phyloP scores from a whole-genome alignment of 2,888 invertebrate genomes.

The Diabrotica balteata region DNA sequence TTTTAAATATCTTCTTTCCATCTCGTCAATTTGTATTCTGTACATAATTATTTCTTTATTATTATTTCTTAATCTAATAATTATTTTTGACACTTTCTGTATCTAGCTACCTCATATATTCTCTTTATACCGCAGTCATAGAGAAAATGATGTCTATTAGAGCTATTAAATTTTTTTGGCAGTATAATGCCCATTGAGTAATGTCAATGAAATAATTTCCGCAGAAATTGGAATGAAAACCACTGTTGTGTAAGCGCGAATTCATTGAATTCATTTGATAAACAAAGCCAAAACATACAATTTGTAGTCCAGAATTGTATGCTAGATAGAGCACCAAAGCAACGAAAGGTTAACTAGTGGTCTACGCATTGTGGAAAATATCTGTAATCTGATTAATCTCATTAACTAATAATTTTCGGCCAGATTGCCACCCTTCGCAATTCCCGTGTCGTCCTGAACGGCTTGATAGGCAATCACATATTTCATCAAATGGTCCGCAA shows the following conservation, averaged over 20 bases:
- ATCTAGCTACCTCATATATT: too few species aligned
- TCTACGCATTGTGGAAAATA: slow-evolving; percentile 46
- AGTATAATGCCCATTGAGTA: too few species aligned
- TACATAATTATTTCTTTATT: too few species aligned
- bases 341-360: slow-evolving; percentile 27
- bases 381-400: slow-evolving; percentile 57
- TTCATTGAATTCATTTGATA: background rate
- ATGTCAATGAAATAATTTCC: too few species aligned
- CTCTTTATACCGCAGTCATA: too few species aligned
- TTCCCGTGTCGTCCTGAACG: slow-evolving; percentile 39
- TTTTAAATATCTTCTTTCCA: too few species aligned
- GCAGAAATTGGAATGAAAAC: too few species aligned
- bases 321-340: slow-evolving; percentile 11
- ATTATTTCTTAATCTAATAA: too few species aligned
- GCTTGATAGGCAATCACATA: slow-evolving; percentile 40
- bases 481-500: slow-evolving; percentile 38
- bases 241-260: background rate
- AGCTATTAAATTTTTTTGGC: too few species aligned
- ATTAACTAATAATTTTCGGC: slow-evolving; percentile 57
- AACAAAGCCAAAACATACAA: slow-evolving; percentile 8
- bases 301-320: slow-evolving; percentile 14
- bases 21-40: too few species aligned
- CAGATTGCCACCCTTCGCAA: slow-evolving; percentile 50
- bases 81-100: too few species aligned
- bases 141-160: too few species aligned